Percentiles rank a stretch among this genome's conserved stretches.
These are phyloP conservation scores for Hypsopygia costalis DNA, from an alignment of 2,888 invertebrate species.

Conservation along the genomic window DNA sequence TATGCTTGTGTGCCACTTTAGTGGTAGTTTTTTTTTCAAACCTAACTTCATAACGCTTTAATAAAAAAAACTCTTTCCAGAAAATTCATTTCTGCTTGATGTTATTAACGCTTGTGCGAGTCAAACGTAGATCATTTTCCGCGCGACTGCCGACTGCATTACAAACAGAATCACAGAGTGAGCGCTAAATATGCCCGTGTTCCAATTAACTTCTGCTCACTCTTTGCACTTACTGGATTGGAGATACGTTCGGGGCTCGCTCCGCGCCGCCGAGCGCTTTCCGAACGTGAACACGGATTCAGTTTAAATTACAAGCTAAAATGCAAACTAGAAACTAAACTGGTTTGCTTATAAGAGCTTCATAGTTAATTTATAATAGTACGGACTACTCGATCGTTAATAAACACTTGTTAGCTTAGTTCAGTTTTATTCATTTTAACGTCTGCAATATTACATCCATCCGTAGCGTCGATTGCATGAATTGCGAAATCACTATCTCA, in stretches of 20 bases:
- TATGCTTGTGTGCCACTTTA: too few species aligned
- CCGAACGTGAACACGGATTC: conserved; percentile 34
- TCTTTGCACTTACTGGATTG: conserved; percentile 36
- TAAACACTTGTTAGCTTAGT: not conserved
- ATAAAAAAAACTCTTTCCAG: conserved; percentile 4
- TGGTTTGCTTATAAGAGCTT: conserved; percentile 28
- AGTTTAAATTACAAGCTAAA: conserved; percentile 45
- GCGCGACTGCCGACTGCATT: conserved; percentile 33
- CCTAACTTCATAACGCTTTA: not conserved
- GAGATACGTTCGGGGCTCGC: conserved; percentile 29
- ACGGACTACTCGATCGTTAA: not conserved
- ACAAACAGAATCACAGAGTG: conserved; percentile 49
- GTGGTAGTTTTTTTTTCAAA: not conserved
- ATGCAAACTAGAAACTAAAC: conserved; percentile 32
- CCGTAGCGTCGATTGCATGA: too few species aligned
- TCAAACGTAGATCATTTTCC: conserved; percentile 45
- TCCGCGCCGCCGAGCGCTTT: conserved; percentile 30
- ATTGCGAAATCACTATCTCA: too few species aligned
- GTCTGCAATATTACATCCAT: too few species aligned
- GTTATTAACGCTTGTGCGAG: conserved; percentile 35
- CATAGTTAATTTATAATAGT: not conserved
- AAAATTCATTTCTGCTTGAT: conserved; percentile 29
- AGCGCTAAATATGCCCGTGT: conserved; percentile 35
- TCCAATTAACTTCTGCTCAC: conserved; percentile 42
- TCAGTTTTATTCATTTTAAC: too few species aligned